phyloP scores from a whole-genome alignment of 2,797 vertebrate species.

The Sylvilagus floridanus region DNA sequence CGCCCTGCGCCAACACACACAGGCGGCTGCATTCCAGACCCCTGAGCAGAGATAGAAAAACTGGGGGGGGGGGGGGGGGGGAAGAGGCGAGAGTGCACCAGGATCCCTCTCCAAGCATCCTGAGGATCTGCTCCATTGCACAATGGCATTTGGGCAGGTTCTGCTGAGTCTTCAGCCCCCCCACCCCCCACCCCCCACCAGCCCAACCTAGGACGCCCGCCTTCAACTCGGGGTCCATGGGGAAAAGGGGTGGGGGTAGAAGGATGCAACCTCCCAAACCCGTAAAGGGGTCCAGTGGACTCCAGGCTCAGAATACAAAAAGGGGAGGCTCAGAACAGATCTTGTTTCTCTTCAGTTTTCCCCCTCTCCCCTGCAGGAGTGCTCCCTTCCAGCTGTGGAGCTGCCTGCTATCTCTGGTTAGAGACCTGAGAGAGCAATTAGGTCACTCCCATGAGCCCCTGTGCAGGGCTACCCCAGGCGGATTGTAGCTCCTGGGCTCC shows the following conservation, averaged over 20 bases:
- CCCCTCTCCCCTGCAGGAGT: conserved; percentile 67
- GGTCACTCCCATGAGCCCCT: conserved; percentile 81
- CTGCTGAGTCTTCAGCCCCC: conserved; percentile 22
- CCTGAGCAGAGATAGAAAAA: conserved; percentile 33
- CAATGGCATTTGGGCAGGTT: conserved; percentile 53
- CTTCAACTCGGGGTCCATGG: neutral
- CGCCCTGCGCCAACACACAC: neutral
- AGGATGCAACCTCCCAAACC: neutral
- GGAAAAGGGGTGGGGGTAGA: neutral
- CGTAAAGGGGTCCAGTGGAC: conserved; percentile 15
- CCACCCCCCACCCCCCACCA: neutral
- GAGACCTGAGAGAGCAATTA: conserved; percentile 80
- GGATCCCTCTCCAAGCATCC: conserved; percentile 1
- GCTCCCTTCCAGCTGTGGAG: conserved; percentile 78
- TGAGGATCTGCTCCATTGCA: conserved; percentile 52
- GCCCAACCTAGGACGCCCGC: neutral
- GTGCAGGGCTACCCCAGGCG: conserved; percentile 73
- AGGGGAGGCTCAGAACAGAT: conserved; percentile 46
- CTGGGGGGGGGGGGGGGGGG: neutral
- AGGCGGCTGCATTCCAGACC: conserved; percentile 65
- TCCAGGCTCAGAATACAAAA: conserved; percentile 71
- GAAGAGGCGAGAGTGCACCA: neutral
- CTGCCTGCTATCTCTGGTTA: conserved; percentile 64
- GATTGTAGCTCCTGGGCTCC: conserved; percentile 64
- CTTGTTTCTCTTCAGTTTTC: conserved; percentile 55